phyloP scores from a whole-genome alignment of 2,888 invertebrate species.

The Himalopsyche kuldschensis region DNA sequence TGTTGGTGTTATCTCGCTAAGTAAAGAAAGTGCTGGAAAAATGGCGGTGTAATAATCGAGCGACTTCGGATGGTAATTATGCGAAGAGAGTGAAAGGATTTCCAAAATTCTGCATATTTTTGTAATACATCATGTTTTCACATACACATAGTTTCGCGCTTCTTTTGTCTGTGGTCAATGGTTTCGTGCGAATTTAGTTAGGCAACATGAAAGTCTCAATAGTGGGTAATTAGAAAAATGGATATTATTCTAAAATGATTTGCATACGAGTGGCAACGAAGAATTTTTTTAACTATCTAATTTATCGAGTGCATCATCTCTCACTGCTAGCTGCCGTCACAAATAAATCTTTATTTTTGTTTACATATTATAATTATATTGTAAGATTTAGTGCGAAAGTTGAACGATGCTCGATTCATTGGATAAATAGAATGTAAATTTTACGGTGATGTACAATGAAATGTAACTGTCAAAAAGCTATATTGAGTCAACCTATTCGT shows the following conservation, averaged over 20 bases:
- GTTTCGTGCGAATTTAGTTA: not conserved
- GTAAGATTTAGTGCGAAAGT: not conserved
- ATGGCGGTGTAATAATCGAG: not conserved
- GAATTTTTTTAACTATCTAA: not conserved
- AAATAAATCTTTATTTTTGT: not conserved
- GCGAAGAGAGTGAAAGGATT: conserved; percentile 24
- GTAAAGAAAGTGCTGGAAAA: not conserved
- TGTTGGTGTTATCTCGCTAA: not conserved
- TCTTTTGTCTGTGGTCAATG: not conserved
- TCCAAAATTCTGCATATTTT: conserved; percentile 21
- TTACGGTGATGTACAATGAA: no score
- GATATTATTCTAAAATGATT: not conserved
- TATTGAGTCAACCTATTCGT: no score
- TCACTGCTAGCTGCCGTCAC: not conserved
- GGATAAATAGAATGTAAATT: no score
- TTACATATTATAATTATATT: not conserved
- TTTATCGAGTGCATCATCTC: not conserved
- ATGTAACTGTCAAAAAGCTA: no score
- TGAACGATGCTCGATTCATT: not conserved
- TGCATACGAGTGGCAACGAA: not conserved
- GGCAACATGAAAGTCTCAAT: not conserved
- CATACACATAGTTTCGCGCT: conserved; percentile 1
- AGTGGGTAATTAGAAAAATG: not conserved
- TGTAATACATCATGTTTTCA: conserved; percentile 22
- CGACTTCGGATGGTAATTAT: not conserved